Evolutionary conservation across 2,797 vertebrate genomes (phyloP).

Genomic region (Yasuhikotakia modesta): DNA sequence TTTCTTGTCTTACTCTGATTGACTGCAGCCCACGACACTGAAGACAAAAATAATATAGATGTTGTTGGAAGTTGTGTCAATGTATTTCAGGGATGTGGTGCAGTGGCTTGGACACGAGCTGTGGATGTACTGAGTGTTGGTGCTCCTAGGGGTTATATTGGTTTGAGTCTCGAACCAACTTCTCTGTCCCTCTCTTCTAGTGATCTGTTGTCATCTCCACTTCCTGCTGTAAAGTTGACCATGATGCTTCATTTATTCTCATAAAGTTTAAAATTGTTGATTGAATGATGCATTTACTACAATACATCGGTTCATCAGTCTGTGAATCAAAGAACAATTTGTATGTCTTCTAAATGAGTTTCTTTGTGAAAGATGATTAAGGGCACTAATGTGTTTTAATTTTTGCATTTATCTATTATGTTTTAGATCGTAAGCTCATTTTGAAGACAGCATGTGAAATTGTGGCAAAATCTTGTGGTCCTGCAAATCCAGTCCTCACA

Average conservation of each 20-base stretch:
- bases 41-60: background rate
- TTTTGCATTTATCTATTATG: background rate
- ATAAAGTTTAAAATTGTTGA: background rate
- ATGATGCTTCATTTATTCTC: background rate
- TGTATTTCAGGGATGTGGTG: background rate
- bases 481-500: conserved; percentile 21
- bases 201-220: background rate
- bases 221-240: background rate
- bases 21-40: background rate
- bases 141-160: background rate
- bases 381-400: background rate
- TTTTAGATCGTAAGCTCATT: background rate
- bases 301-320: background rate
- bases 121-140: background rate
- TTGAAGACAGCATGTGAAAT: background rate
- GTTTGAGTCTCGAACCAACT: background rate
- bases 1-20: conserved; percentile 11
- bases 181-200: background rate
- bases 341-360: background rate
- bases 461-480: background rate
- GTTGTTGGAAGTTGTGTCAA: background rate
- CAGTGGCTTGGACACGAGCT: background rate
- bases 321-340: background rate
- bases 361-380: background rate
- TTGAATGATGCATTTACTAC: background rate